Percentiles rank a stretch among this genome's conserved stretches.
phyloP scores from a whole-genome alignment of 2,888 invertebrate species.

The Drosophila anceps region DNA sequence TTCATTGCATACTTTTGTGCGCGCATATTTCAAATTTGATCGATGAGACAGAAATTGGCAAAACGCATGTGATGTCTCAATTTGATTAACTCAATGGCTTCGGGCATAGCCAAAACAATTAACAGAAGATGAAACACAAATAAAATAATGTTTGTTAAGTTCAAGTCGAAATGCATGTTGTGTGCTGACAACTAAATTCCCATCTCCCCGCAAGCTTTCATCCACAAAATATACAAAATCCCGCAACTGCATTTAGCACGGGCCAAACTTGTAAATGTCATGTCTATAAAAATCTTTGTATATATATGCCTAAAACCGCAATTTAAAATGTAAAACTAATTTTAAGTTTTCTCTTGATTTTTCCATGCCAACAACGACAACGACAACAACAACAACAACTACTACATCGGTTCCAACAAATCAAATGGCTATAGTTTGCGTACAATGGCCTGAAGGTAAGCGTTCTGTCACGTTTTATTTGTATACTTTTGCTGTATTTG shows the following conservation, averaged over 20 bases:
- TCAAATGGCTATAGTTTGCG: conserved; percentile 89
- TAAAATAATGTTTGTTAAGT: conserved; percentile 26
- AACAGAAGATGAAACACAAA: too few species aligned
- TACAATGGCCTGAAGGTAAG: conserved; percentile 96
- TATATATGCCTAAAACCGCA: conserved; percentile 21
- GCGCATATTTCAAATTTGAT: conserved; percentile 8
- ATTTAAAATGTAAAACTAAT: conserved; percentile 67
- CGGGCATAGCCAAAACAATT: background rate
- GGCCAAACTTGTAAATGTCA: conserved; percentile 59
- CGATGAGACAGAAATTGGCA: conserved; percentile 8
- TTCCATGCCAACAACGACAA: conserved; percentile 64
- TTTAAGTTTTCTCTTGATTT: conserved; percentile 68
- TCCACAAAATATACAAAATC: background rate
- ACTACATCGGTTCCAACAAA: conserved; percentile 45
- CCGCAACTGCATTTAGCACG: conserved; percentile 55
- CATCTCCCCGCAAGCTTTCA: background rate
- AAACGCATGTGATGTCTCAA: conserved; percentile 33
- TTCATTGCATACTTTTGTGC: conserved; percentile 47
- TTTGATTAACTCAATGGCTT: conserved; percentile 11
- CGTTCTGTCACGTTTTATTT: conserved; percentile 80
- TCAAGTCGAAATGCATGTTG: conserved; percentile 46
- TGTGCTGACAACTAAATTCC: conserved; percentile 27
- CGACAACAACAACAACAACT: conserved; percentile 14
- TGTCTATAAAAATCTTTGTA: conserved; percentile 29
- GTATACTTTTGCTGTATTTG: conserved; percentile 53